Conservation (phyloP, 64 coral and sea anemone genomes). For the Montipora cactus region DNA sequence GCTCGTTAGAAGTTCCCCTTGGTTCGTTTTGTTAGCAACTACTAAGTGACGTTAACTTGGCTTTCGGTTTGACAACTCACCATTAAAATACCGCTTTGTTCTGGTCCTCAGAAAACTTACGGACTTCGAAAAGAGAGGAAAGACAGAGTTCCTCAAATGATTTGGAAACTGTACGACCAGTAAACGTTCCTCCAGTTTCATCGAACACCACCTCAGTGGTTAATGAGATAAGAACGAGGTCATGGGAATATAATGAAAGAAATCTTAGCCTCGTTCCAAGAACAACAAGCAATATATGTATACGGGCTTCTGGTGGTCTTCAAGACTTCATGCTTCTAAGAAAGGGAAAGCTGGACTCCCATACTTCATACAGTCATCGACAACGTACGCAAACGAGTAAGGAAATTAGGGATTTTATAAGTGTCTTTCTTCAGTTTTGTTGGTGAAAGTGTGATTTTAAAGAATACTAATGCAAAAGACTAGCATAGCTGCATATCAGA, state of each 20-base stretch:
- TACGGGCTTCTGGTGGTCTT: background rate
- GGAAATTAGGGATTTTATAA: background rate
- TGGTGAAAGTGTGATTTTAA: too few species aligned
- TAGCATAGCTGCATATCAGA: too few species aligned
- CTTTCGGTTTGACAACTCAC: background rate
- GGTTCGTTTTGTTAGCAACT: too few species aligned
- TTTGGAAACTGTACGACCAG: background rate
- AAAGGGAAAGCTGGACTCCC: background rate
- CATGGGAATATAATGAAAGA: background rate
- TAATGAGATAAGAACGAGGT: background rate
- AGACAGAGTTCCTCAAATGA: background rate
- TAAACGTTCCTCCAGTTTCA: background rate
- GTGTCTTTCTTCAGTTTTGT: too few species aligned
- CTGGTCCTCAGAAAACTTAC: background rate
- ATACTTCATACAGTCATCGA: background rate
- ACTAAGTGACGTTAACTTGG: background rate
- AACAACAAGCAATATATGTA: background rate
- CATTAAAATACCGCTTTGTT: background rate
- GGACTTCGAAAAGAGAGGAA: background rate
- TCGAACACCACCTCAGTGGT: background rate
- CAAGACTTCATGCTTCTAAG: conserved; percentile 27
- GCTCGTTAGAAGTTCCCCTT: too few species aligned
- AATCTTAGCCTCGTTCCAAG: background rate
- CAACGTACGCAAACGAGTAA: background rate
- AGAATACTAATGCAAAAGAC: too few species aligned